Evolutionary conservation across 2,113 vertebrate species (phyloP), one percentile per base, ranked within the genome.

Genomic region (Osmerus eperlanus): DNA sequence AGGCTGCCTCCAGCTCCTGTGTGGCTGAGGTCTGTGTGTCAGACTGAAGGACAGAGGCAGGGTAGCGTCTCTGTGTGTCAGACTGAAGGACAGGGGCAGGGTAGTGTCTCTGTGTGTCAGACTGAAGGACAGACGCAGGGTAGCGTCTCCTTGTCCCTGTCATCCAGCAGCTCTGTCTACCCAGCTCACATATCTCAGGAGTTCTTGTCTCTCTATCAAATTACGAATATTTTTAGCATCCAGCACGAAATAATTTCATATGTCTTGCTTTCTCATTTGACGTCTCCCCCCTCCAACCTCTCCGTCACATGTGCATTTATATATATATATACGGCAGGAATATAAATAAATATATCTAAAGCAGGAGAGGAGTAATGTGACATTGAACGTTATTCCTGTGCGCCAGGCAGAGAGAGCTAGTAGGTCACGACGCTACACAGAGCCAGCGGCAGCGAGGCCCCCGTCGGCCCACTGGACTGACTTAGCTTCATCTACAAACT

Each of bases 401-500:
- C 83, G 36, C 2, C 81, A 78, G 76, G 64, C 63, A 63, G 64
- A 55, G 67, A 69, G 72, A 82, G 81, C 72, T 29, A 15, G 72
- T 84, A 80, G 82, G 89, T 90, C 86, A 83, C 76, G 74, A 74
- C 62, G 81, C 78, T 81, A 78, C 74, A 71, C 78, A 81, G 83
- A 79, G 81, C 86, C 74, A 80, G 79, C 71, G 58, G 84, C 36
- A 6, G 36, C 3, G 0, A 32, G 32, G 32, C 32, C 32, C 32
- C 32, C 32, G 3, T 71, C 53, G 80, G 74, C 83, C 84, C 85
- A 80, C 63, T 58, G 70, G 72, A 84, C 71, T 85, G 78, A 87
- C 87, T 83, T 78, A 80, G 84, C 85, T 90, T 91, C 90, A 89
- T 92, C 87, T 91, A 85, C 83, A 92, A 92, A 92, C 88, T 91